Evolutionary conservation across 2,888 invertebrate species (phyloP).

Genomic region (Dynastes maya): DNA sequence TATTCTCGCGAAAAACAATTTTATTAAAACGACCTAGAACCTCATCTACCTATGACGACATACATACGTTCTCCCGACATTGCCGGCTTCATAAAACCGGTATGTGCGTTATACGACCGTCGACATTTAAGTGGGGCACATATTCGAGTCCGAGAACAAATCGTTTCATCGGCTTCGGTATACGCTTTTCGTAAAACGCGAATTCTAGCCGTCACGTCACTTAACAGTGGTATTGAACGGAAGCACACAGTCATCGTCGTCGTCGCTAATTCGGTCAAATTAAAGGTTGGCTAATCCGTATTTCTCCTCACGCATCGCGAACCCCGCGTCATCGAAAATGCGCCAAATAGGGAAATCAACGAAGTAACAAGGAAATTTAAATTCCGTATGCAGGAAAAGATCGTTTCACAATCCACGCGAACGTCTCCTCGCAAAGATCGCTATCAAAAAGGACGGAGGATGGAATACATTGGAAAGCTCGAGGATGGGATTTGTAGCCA

Average conservation of each 20-base stretch:
- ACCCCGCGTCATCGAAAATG: neutral
- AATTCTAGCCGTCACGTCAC: neutral
- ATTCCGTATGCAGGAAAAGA: conserved; percentile 39
- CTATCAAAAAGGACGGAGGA: neutral
- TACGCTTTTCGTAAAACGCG: neutral
- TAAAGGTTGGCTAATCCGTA: conserved; percentile 20
- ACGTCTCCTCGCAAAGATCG: neutral
- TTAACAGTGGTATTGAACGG: neutral
- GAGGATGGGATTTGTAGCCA: neutral
- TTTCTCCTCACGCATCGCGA: neutral
- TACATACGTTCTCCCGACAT: too few relatives aligned
- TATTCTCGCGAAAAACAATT: too few relatives aligned
- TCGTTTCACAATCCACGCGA: conserved; percentile 31
- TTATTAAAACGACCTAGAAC: too few relatives aligned
- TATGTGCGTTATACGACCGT: too few relatives aligned
- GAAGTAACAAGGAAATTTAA: conserved; percentile 39
- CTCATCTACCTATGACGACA: too few relatives aligned
- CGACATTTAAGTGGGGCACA: too few relatives aligned
- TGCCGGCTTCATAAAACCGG: too few relatives aligned
- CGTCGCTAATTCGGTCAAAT: conserved; percentile 17
- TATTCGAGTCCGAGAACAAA: neutral
- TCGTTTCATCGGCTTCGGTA: neutral
- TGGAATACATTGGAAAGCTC: neutral
- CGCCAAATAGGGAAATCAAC: conserved; percentile 25
- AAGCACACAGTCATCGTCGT: conserved; percentile 13